Evolutionary conservation across 1,140 invertebrate species (phyloP).

Genomic region (Archegozetes longisetosus): DNA sequence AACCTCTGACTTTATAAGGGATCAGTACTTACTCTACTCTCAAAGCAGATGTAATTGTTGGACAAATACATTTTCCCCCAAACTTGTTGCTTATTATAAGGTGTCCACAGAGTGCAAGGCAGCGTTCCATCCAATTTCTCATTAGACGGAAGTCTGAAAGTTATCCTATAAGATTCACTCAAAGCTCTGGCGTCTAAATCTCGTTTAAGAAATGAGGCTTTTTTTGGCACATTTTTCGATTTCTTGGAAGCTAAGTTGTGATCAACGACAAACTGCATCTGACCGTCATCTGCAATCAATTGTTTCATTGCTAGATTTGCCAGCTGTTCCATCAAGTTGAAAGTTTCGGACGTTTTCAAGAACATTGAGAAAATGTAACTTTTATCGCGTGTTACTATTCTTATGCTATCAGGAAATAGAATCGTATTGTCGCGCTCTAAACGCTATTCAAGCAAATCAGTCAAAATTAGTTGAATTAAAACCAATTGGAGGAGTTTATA

Average conservation of each 20-base stretch:
- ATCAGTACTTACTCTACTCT: constrained; percentile 57
- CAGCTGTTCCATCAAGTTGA: constrained; percentile 78
- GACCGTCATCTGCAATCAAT: constrained; percentile 18
- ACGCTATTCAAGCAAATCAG: constrained; percentile 23
- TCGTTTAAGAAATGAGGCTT: constrained; percentile 70
- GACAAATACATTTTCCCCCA: constrained; percentile 82
- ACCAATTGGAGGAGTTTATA: constrained; percentile 23
- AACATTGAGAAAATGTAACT: constrained; percentile 78
- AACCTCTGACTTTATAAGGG: background rate
- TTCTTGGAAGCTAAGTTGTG: constrained; percentile 20
- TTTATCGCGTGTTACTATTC: constrained; percentile 53
- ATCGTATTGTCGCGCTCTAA: constrained; percentile 33
- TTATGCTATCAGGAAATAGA: constrained; percentile 66
- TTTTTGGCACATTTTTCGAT: constrained; percentile 66
- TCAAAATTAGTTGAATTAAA: constrained; percentile 11
- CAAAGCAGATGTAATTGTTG: constrained; percentile 87
- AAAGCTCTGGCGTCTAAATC: constrained; percentile 86
- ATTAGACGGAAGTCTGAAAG: constrained; percentile 63
- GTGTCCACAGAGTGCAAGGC: constrained; percentile 80
- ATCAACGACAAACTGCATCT: constrained; percentile 17
- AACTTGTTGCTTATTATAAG: constrained; percentile 77
- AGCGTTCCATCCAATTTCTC: constrained; percentile 88
- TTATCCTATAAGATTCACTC: constrained; percentile 52
- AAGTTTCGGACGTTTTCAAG: constrained; percentile 64
- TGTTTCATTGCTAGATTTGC: constrained; percentile 94